Conservation (phyloP, 2,113 vertebrate genomes). For the Eublepharis macularius region DNA sequence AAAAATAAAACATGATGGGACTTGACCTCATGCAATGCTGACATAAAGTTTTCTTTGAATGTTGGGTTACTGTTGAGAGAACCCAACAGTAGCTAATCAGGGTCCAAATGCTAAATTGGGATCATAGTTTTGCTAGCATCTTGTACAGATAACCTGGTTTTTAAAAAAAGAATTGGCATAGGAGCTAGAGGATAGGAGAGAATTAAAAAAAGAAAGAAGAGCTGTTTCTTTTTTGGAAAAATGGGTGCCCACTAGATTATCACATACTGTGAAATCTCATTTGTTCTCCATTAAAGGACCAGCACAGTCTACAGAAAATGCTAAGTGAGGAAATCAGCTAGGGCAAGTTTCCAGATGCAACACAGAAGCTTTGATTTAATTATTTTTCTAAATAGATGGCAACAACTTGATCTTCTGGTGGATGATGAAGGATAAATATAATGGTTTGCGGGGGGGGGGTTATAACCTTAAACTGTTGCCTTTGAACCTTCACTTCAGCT, state of each 20-base stretch:
- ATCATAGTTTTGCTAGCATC: not conserved
- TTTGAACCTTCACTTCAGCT: no score
- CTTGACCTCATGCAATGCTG: not conserved
- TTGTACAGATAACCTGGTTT: conserved; percentile 32
- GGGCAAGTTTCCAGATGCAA: conserved; percentile 57
- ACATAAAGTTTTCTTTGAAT: not conserved
- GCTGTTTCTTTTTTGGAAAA: conserved; percentile 50
- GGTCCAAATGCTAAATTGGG: conserved; percentile 16
- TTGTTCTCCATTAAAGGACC: conserved; percentile 55
- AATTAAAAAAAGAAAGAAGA: conserved; percentile 51
- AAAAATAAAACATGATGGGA: no score
- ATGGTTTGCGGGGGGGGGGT: no score
- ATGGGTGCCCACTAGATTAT: conserved; percentile 23
- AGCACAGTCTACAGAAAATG: conserved; percentile 66
- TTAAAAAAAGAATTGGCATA: conserved; percentile 45
- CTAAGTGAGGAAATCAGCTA: conserved; percentile 66
- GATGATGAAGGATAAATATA: conserved; percentile 47
- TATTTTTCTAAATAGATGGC: conserved; percentile 59
- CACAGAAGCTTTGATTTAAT: conserved; percentile 55
- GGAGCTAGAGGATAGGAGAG: conserved; percentile 49
- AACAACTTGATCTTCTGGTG: conserved; percentile 62
- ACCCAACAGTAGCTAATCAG: not conserved
- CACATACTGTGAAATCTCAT: conserved; percentile 65
- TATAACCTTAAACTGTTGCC: no score
- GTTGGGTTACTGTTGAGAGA: not conserved